Evolutionary conservation across 2,797 vertebrate genomes (phyloP), one percentile per base, ranked within the genome.

Genomic region (Acropternis orthonyx): DNA sequence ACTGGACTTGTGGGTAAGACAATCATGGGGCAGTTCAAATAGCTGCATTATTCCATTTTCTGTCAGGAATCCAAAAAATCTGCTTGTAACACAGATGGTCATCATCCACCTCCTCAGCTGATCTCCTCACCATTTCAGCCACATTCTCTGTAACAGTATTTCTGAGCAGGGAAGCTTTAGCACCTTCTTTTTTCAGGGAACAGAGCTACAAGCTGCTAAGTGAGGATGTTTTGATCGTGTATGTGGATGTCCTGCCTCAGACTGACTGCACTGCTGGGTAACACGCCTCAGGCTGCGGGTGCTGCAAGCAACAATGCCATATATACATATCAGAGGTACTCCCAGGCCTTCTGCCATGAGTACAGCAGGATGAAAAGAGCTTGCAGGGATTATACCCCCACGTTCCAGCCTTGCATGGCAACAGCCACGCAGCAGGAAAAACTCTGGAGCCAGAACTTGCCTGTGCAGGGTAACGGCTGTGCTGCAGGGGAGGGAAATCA

Each of bases 31-130:
- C 61, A 82, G 26, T 52, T 72, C 75, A 67, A 78, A 59, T 41
- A 78, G 49, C 66, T 65, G n/a, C 46, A 52, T 72, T 72, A 94
- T 83, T 88, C 34, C 76, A 44, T 58, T 92, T 90, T 76, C 74
- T 92, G 85, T 81, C 85, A 86, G 46, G 36, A 90, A 75, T 89
- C 83, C 92, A 90, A 81, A 76, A 92, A 85, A 69, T 79, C 80
- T 76, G 80, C 75, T 93, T 69, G 83, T 84, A 95, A 90, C 73
- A 72, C 89, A 88, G 88, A 94, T 84, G 85, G 90, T 84, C 51
- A 69, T 34, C 82, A 78, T 22, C 73, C 54, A 86, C 76, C 71
- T 62, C 77, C 83, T 92, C 55, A 3, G 18, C 58, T 41, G 58
- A 83, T 62, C 62, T 55, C 68, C 68, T 56, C 73, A 51, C 73